Conservation (phyloP, 2,888 invertebrate genomes). For the Phortica okadai region DNA sequence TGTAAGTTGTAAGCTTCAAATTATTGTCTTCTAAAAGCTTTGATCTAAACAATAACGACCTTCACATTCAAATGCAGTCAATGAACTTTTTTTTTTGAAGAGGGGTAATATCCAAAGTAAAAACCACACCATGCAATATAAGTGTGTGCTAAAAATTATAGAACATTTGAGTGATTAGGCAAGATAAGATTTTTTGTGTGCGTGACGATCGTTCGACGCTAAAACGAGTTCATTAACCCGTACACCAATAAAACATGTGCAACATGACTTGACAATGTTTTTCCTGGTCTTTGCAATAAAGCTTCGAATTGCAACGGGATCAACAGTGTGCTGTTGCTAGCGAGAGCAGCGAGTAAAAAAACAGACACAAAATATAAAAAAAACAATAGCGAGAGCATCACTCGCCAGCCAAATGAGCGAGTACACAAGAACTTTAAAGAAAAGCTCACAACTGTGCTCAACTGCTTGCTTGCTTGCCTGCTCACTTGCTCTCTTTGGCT, state of each 20-base stretch:
- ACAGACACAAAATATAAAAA: too few species aligned
- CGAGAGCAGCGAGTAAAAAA: too few species aligned
- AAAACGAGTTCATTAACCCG: background rate
- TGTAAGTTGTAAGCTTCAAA: constrained; percentile 21
- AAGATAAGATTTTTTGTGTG: background rate
- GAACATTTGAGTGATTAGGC: background rate
- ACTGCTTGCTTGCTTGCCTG: too few species aligned
- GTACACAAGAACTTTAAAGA: too few species aligned
- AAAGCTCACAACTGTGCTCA: too few species aligned
- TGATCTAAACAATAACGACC: constrained; percentile 14
- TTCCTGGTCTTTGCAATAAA: background rate
- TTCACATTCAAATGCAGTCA: constrained; percentile 31
- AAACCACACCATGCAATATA: background rate
- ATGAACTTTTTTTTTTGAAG: constrained; percentile 18
- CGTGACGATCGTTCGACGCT: background rate
- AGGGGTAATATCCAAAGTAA: background rate
- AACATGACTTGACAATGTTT: background rate
- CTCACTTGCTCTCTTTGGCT: too few species aligned
- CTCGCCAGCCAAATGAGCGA: too few species aligned
- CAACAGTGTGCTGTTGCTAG: too few species aligned
- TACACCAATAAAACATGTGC: background rate
- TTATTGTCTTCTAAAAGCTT: constrained; percentile 2
- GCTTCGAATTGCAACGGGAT: background rate
- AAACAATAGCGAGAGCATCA: too few species aligned
- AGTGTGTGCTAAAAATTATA: background rate